Conservation (phyloP, 1,140 invertebrate genomes). For the Zaprionus ghesquierei region DNA sequence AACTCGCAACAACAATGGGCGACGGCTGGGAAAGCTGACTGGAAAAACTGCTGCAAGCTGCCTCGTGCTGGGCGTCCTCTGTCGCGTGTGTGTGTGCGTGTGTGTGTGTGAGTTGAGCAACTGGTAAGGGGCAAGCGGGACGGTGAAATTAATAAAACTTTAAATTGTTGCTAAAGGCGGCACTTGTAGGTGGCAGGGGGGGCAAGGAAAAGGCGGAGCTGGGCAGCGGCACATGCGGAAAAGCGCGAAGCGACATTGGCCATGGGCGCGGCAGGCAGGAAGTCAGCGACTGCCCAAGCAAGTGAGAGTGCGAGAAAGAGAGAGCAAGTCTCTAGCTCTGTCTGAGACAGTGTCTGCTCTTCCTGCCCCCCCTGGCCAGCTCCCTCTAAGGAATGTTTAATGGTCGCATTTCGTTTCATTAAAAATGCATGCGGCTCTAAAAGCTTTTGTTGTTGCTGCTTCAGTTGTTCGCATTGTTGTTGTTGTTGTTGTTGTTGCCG, state of each 20-base stretch:
- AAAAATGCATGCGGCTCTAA: conserved; percentile 78
- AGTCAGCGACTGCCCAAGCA: conserved; percentile 20
- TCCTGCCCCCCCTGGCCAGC: not conserved
- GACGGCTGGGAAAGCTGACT: not conserved
- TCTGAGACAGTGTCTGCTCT: conserved; percentile 42
- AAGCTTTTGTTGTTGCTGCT: conserved; percentile 63
- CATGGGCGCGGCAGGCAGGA: conserved; percentile 42
- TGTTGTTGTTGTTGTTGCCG: conserved; percentile 16
- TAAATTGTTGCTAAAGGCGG: conserved; percentile 71
- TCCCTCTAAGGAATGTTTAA: conserved; percentile 60
- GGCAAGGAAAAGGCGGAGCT: not conserved
- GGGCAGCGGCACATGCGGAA: not conserved
- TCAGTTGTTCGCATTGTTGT: not conserved
- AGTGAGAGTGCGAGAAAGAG: not conserved
- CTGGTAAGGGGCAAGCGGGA: conserved; percentile 1
- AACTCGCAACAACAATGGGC: conserved; percentile 65
- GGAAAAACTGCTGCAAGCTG: conserved; percentile 9
- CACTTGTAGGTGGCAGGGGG: not conserved
- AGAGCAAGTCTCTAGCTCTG: not conserved
- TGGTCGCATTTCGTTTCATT: conserved; percentile 78
- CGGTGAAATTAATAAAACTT: conserved; percentile 79
- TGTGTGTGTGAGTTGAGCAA: conserved; percentile 4
- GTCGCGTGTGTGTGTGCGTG: conserved; percentile 18
- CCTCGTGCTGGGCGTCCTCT: not conserved
- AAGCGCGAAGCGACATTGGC: conserved; percentile 36